phyloP scores from a whole-genome alignment of 2,797 vertebrate genomes.

The Cirrhinus molitorella region DNA sequence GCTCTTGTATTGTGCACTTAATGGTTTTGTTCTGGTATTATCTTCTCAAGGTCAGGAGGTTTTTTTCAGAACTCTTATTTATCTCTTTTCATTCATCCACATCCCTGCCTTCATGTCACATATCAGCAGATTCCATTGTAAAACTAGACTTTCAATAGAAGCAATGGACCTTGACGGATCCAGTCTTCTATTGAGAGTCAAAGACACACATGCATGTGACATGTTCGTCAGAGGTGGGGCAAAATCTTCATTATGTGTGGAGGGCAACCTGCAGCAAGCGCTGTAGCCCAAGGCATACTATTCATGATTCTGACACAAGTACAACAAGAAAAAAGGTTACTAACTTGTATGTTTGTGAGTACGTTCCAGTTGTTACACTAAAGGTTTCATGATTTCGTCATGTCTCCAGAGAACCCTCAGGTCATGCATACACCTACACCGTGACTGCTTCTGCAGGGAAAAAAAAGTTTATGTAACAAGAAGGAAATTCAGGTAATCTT shows the following conservation, averaged over 20 bases:
- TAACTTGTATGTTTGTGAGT: conserved; percentile 11
- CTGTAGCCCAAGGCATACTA: not conserved
- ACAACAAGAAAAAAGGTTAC: conserved; percentile 5
- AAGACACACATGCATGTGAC: conserved; percentile 39
- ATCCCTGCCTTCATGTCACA: conserved; percentile 6
- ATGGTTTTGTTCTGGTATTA: conserved; percentile 13
- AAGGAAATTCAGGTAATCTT: conserved; percentile 5
- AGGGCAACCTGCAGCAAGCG: not conserved
- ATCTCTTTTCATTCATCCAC: conserved; percentile 30
- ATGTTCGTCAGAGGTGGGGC: conserved; percentile 7
- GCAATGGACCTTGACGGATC: conserved; percentile 27
- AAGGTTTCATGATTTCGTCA: conserved; percentile 39
- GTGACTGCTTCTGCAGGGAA: not conserved
- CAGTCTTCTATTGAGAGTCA: conserved; percentile 37
- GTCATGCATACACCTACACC: conserved; percentile 26
- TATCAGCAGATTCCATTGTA: conserved; percentile 7
- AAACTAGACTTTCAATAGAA: conserved; percentile 35
- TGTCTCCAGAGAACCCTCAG: conserved; percentile 3
- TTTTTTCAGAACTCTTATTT: conserved; percentile 1
- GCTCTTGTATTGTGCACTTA: not conserved
- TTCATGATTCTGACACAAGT: conserved; percentile 5
- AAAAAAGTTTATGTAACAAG: conserved; percentile 32
- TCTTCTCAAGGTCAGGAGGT: conserved; percentile 10
- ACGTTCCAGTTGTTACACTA: conserved; percentile 34
- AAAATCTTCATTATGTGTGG: conserved; percentile 8